Conservation (phyloP, 92 coral and sea anemone genomes). For the Virgularia gustaviana region DNA sequence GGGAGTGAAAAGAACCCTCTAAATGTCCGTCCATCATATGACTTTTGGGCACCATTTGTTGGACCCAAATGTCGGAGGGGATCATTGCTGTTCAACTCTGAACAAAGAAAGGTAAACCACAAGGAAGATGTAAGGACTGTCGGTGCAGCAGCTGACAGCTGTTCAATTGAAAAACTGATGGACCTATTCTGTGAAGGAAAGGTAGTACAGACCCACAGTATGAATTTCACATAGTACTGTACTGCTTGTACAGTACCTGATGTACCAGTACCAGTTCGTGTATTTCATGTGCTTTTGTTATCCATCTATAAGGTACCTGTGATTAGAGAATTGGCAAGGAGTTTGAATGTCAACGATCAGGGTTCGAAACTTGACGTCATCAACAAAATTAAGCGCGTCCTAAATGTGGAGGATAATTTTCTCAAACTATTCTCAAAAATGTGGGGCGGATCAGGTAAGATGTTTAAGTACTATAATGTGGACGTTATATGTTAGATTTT, state of each 20-base stretch:
- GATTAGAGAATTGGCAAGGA: slow-evolving; percentile 1
- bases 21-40: slow-evolving; percentile 17
- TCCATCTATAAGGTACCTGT: neutral
- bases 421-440: slow-evolving; percentile 6
- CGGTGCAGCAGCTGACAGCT: slow-evolving; percentile 4
- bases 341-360: neutral
- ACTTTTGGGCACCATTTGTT: slow-evolving; percentile 49
- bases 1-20: slow-evolving; percentile 3
- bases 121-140: slow-evolving; percentile 7
- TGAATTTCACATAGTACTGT: too few species aligned
- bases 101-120: slow-evolving; percentile 16
- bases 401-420: neutral
- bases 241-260: too few species aligned
- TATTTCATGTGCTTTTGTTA: neutral
- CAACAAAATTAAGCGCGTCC: neutral
- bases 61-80: slow-evolving; percentile 26
- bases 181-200: slow-evolving; percentile 34
- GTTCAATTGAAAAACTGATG: slow-evolving; percentile 18
- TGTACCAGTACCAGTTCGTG: too few species aligned
- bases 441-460: slow-evolving; percentile 13
- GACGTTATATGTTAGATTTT: too few species aligned
- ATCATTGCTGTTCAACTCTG: slow-evolving; percentile 17
- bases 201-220: too few species aligned
- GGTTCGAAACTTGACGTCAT: slow-evolving; percentile 1
- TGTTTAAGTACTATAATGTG: too few species aligned